phyloP scores from a whole-genome alignment of 2,797 vertebrate genomes.

The Oryzias sinensis region DNA sequence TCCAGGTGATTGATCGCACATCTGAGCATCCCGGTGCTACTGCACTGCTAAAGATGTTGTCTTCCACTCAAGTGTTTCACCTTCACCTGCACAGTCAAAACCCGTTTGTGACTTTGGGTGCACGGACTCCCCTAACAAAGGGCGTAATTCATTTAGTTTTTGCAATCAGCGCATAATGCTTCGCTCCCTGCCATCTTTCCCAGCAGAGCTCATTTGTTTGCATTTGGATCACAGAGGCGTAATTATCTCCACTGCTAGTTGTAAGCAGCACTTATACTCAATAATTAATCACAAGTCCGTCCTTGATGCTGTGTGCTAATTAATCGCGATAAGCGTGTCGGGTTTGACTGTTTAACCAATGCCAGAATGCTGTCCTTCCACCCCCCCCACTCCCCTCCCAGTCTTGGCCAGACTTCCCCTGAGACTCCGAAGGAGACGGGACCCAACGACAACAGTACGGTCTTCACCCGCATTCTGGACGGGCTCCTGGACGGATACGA shows the following conservation, averaged over 20 bases:
- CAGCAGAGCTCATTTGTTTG: slow-evolving; percentile 38
- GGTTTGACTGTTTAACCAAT: slow-evolving; percentile 23
- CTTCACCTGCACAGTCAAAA: too few species aligned
- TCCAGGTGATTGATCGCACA: slow-evolving; percentile 29
- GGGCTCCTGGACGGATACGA: slow-evolving; percentile 90
- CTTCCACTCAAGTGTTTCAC: slow-evolving; percentile 16
- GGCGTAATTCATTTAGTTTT: too few species aligned
- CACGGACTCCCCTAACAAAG: too few species aligned
- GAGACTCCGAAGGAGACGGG: slow-evolving; percentile 58
- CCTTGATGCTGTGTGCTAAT: slow-evolving; percentile 27
- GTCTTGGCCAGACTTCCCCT: slow-evolving; percentile 40
- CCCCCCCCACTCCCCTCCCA: slow-evolving; percentile 11
- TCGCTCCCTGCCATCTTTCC: slow-evolving; percentile 12
- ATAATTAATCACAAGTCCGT: slow-evolving; percentile 50
- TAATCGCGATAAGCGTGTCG: slow-evolving; percentile 38
- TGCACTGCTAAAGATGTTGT: slow-evolving; percentile 36
- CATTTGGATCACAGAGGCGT: slow-evolving; percentile 39
- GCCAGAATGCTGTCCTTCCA: neutral
- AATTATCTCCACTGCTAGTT: slow-evolving; percentile 46
- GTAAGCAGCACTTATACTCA: slow-evolving; percentile 34
- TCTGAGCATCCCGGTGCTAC: slow-evolving; percentile 31
- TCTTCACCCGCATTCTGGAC: slow-evolving; percentile 92
- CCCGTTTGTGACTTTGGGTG: too few species aligned
- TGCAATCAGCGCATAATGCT: neutral
- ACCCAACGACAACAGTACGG: slow-evolving; percentile 85